Percentiles rank a stretch among this genome's conserved stretches.
phyloP scores from a whole-genome alignment of 2,888 invertebrate genomes.

The Tenthredo notha region DNA sequence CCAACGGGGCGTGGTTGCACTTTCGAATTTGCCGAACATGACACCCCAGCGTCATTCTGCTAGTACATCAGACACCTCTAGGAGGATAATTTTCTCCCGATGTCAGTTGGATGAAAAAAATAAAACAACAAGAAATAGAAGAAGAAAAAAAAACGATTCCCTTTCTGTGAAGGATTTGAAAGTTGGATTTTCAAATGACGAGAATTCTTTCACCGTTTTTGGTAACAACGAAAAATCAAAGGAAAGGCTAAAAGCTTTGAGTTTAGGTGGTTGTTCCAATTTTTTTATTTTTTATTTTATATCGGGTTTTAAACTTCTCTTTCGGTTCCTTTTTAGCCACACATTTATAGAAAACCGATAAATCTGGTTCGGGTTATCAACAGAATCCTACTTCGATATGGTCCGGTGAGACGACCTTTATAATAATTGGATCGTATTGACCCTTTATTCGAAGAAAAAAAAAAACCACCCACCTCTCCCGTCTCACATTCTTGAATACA shows the following conservation, averaged over 20 bases:
- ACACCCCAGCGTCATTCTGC: not conserved
- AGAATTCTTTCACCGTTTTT: not conserved
- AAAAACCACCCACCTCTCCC: not conserved
- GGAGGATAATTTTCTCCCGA: not conserved
- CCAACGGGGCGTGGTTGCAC: conserved; percentile 14
- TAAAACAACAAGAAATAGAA: not conserved
- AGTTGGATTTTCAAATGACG: not conserved
- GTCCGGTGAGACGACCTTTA: not conserved
- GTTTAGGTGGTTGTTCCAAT: not conserved
- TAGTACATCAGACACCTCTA: not conserved
- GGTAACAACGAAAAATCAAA: not conserved
- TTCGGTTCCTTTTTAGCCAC: not conserved
- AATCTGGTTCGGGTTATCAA: not conserved
- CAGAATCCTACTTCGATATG: not conserved
- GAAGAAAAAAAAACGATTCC: not conserved
- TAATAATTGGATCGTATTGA: not conserved
- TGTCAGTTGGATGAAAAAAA: not conserved
- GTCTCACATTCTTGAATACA: conserved; percentile 16
- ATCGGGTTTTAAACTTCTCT: not conserved
- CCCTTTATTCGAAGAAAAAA: not conserved
- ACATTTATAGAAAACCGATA: not conserved
- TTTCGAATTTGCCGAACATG: not conserved
- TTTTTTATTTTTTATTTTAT: not conserved
- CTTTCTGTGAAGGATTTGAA: not conserved
- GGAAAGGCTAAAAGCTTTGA: not conserved